Percentiles rank a stretch among this genome's conserved stretches.
phyloP scores from a whole-genome alignment of 35 echinoderm and acorn worm species.

The Heliocidaris erythrogramma region DNA sequence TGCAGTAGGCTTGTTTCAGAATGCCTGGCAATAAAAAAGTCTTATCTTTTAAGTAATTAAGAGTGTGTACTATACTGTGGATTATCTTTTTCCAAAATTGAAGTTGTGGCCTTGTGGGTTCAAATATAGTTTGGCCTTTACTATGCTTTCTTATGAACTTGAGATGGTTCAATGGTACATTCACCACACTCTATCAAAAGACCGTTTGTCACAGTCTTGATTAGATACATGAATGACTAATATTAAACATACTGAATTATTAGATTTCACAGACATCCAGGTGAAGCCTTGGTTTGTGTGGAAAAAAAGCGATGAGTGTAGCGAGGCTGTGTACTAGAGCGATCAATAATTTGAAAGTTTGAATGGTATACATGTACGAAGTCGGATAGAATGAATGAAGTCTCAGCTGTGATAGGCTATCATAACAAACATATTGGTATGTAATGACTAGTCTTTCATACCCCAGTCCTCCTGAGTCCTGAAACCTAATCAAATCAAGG shows the following conservation, averaged over 20 bases:
- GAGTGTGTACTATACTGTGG: no score
- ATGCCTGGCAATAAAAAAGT: background rate
- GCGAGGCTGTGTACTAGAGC: background rate
- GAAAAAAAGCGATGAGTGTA: background rate
- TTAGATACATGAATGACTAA: background rate
- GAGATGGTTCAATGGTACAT: no score
- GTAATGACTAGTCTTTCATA: background rate
- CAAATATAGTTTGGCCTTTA: no score
- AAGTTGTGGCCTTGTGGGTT: no score
- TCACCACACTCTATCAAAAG: background rate
- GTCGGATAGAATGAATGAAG: background rate
- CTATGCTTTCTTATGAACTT: no score
- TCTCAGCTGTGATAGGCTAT: background rate
- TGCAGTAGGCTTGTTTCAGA: background rate
- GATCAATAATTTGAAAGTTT: background rate
- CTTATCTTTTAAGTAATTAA: background rate
- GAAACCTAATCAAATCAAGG: background rate
- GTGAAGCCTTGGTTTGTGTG: background rate
- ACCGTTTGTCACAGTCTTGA: background rate
- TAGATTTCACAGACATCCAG: background rate
- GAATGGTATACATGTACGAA: background rate
- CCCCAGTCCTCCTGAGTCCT: background rate
- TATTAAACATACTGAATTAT: background rate
- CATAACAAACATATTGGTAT: constrained; percentile 8
- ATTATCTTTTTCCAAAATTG: no score